Percentiles rank a stretch among this genome's conserved stretches.
phyloP scores from a whole-genome alignment of 2,888 invertebrate genomes.

The Caenorhabditis sulstoni region DNA sequence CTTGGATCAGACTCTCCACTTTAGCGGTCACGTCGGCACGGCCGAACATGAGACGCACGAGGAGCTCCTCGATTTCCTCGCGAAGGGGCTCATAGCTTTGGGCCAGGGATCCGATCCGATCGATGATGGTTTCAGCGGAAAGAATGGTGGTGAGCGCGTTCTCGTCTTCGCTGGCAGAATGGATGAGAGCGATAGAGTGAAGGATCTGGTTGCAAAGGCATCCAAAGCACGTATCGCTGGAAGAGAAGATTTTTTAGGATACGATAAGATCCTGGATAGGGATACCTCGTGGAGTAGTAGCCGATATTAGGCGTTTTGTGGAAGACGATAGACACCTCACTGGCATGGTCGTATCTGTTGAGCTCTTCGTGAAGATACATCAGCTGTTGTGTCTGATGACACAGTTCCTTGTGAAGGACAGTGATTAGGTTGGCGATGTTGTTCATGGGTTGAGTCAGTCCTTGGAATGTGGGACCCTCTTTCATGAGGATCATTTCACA shows the following conservation, averaged over 20 bases:
- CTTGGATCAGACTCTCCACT: constrained; percentile 42
- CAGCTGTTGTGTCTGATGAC: constrained; percentile 61
- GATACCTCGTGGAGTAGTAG: constrained; percentile 57
- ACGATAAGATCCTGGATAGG: background rate
- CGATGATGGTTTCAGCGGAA: constrained; percentile 3
- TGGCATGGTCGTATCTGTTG: constrained; percentile 57
- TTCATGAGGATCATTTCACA: background rate
- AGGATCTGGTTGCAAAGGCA: constrained; percentile 91
- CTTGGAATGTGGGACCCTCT: constrained; percentile 13
- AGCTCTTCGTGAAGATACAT: constrained; percentile 64
- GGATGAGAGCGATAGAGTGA: constrained; percentile 92
- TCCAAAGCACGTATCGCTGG: constrained; percentile 82
- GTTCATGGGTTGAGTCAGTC: constrained; percentile 21
- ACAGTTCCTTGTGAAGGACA: constrained; percentile 70
- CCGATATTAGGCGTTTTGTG: constrained; percentile 38
- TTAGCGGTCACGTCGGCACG: constrained; percentile 41
- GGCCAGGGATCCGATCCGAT: constrained; percentile 23
- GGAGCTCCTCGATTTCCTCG: constrained; percentile 56
- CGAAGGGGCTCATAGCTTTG: constrained; percentile 47
- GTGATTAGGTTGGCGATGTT: constrained; percentile 27
- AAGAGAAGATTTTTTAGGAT: background rate
- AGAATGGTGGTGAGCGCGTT: constrained; percentile 17
- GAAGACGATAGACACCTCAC: constrained; percentile 29
- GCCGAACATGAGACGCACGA: constrained; percentile 58
- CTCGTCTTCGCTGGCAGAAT: constrained; percentile 81